A percentile compares a stretch with the other conserved stretches of the same genome.
Evolutionary conservation across 1,140 invertebrate genomes (phyloP).

Genomic region (Trachymyrmex cornetzi): DNA sequence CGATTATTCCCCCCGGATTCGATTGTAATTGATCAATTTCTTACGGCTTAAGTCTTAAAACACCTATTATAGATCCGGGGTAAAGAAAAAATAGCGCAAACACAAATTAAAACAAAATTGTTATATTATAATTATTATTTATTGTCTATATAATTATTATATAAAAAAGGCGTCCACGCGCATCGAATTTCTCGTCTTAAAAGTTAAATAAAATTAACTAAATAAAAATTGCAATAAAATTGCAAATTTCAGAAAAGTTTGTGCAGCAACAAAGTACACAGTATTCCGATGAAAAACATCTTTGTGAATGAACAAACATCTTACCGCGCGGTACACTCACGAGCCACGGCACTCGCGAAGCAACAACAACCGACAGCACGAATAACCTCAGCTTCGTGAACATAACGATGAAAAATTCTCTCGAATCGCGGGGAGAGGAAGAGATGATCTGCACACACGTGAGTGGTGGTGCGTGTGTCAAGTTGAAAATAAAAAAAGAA

Average conservation of each 20-base stretch:
- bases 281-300: neutral
- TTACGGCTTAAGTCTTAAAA: too few species aligned
- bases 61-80: too few species aligned
- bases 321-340: conserved; percentile 63
- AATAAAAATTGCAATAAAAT: neutral
- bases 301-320: conserved; percentile 35
- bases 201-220: conserved; percentile 5
- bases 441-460: neutral
- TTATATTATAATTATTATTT: neutral
- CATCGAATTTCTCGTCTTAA: neutral
- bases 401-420: conserved; percentile 13
- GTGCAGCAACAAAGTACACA: too few species aligned
- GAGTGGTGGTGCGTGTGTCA: neutral
- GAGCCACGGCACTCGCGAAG: conserved; percentile 27
- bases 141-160: neutral
- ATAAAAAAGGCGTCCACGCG: neutral
- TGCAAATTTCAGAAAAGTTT: neutral
- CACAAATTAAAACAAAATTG: neutral
- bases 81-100: neutral
- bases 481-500: conserved; percentile 9
- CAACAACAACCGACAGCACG: conserved; percentile 25
- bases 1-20: too few species aligned
- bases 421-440: too few species aligned
- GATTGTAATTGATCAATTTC: too few species aligned
- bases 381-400: conserved; percentile 24